phyloP scores from a whole-genome alignment of 1,140 invertebrate species.

The Streblospio benedicti region DNA sequence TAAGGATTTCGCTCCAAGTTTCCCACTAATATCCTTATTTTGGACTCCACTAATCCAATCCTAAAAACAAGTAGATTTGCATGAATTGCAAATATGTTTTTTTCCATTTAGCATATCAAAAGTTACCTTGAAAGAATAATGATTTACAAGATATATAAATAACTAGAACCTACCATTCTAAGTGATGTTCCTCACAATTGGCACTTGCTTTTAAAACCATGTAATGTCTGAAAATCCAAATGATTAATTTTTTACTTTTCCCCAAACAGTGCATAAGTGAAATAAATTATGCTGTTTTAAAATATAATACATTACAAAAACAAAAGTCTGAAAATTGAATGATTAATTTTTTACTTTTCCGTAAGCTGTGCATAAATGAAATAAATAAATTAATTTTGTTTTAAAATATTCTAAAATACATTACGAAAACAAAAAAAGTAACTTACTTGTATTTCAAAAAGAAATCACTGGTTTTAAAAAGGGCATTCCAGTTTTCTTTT shows the following conservation, averaged over 20 bases:
- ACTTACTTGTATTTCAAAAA: slow-evolving; percentile 79
- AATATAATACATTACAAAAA: no score
- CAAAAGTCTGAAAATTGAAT: no score
- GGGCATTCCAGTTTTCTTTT: slow-evolving; percentile 73
- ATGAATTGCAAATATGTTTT: background rate
- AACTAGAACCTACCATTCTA: slow-evolving; percentile 77
- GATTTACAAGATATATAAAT: slow-evolving; percentile 8
- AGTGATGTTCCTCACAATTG: slow-evolving; percentile 67
- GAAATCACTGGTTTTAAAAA: slow-evolving; percentile 94
- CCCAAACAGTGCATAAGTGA: no score
- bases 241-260: no score
- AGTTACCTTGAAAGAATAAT: no score
- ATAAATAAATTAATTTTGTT: no score
- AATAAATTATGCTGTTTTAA: no score
- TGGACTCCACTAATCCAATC: slow-evolving; percentile 88
- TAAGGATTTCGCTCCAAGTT: slow-evolving; percentile 83
- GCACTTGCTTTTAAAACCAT: slow-evolving; percentile 80
- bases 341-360: no score
- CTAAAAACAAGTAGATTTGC: slow-evolving; percentile 29
- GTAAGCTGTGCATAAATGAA: no score
- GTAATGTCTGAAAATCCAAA: slow-evolving; percentile 65
- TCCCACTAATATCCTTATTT: slow-evolving; percentile 84
- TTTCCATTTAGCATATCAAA: no score
- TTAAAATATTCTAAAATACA: background rate
- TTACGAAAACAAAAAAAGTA: background rate